Percentiles rank a stretch among this genome's conserved stretches.
Conservation (phyloP, 2,113 vertebrate species). For the Circaetus gallicus region DNA sequence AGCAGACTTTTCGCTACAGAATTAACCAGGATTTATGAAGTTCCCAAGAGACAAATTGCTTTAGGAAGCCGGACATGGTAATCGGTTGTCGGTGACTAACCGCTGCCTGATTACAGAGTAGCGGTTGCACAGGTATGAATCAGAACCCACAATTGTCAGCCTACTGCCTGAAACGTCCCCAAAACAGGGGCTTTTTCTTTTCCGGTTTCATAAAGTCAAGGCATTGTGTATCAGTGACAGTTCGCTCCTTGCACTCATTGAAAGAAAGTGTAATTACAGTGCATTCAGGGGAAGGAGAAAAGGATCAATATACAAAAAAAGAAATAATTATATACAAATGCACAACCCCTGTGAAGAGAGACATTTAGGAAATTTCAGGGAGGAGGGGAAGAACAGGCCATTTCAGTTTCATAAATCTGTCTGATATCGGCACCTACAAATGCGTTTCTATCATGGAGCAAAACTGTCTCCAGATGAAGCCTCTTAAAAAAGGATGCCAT, state of each 20-base stretch:
- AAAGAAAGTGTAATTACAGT: constrained; percentile 7
- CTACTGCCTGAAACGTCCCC: not conserved
- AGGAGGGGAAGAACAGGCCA: not conserved
- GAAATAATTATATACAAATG: constrained; percentile 44
- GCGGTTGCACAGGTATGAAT: constrained; percentile 58
- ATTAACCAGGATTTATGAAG: not conserved
- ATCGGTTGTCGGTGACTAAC: constrained; percentile 48
- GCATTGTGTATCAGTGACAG: not conserved
- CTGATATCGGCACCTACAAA: not conserved
- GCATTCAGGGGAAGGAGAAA: not conserved
- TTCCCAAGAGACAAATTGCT: not conserved
- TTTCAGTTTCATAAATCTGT: not conserved
- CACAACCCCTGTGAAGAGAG: not conserved
- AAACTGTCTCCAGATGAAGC: not conserved
- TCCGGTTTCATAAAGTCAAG: not conserved
- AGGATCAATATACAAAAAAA: constrained; percentile 44
- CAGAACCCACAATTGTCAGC: constrained; percentile 48
- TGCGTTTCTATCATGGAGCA: not conserved
- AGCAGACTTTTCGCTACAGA: not conserved
- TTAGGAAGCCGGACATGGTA: constrained; percentile 1
- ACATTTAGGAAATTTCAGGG: not conserved
- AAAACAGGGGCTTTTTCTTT: constrained; percentile 28
- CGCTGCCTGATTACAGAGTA: constrained; percentile 37
- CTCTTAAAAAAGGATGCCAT: not conserved
- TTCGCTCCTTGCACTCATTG: fast-evolving